Evolutionary conservation across 1,140 invertebrate species (phyloP).

Genomic region (Manduca sexta): DNA sequence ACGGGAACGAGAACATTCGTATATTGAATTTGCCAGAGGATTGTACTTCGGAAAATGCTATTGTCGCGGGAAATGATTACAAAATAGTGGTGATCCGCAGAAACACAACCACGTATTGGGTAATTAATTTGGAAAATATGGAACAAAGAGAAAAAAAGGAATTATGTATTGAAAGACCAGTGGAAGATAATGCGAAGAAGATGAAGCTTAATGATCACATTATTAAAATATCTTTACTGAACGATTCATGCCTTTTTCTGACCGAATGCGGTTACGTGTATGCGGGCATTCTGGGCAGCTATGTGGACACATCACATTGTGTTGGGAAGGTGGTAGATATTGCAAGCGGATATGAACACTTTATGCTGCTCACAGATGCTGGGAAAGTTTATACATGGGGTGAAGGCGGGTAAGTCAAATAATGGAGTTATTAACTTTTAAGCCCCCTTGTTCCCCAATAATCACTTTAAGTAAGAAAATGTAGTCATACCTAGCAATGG

Average conservation of each 20-base stretch:
- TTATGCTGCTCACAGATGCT: conserved; percentile 79
- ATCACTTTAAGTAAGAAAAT: too few relatives aligned
- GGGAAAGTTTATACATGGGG: conserved; percentile 88
- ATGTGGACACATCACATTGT: conserved; percentile 73
- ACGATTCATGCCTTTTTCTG: conserved; percentile 54
- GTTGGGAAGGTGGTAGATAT: conserved; percentile 76
- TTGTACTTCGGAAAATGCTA: conserved; percentile 3
- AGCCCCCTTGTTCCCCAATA: too few relatives aligned
- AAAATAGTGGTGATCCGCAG: conserved; percentile 30
- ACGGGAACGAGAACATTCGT: conserved; percentile 29
- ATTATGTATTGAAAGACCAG: conserved; percentile 25
- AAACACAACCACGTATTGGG: conserved; percentile 25
- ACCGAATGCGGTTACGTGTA: conserved; percentile 74
- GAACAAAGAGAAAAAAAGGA: conserved; percentile 25
- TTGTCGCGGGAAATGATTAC: conserved; percentile 42
- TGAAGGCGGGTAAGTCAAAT: conserved; percentile 82
- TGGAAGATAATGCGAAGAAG: conserved; percentile 24
- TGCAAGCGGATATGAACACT: conserved; percentile 86
- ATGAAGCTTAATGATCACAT: conserved; percentile 23
- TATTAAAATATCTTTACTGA: conserved; percentile 27
- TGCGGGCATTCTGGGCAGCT: conserved; percentile 71
- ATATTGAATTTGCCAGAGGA: conserved; percentile 27
- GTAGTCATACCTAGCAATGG: too few relatives aligned
- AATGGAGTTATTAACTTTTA: too few relatives aligned
- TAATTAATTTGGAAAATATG: conserved; percentile 31